These are phyloP conservation scores for Dermolepida albohirtum DNA, from an alignment of 2,888 invertebrate genomes.

Conservation along the genomic window DNA sequence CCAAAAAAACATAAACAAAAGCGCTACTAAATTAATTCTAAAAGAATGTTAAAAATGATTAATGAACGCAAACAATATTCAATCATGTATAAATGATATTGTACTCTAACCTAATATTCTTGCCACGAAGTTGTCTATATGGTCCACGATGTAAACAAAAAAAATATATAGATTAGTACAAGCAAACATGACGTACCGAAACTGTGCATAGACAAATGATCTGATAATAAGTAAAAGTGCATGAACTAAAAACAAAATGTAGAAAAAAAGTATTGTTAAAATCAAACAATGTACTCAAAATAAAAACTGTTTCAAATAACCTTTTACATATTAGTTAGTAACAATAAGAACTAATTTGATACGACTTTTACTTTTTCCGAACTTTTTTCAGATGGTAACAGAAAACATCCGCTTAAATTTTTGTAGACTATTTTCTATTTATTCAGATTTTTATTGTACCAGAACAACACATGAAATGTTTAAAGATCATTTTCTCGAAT, in stretches of 20 bases:
- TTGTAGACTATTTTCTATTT: no score
- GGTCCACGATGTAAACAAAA: conserved; percentile 66
- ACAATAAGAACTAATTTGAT: no score
- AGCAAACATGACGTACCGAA: conserved; percentile 41
- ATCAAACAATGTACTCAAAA: conserved; percentile 21
- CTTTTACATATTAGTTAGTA: conserved; percentile 24
- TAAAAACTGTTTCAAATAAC: conserved; percentile 10
- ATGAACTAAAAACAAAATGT: conserved; percentile 45
- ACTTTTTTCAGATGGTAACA: no score
- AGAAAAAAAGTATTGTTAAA: conserved; percentile 32
- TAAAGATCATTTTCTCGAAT: no score
- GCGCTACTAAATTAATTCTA: neutral
- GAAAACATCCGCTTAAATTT: no score
- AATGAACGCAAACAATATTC: conserved; percentile 34
- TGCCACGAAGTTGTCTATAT: conserved; percentile 82
- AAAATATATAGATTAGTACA: conserved; percentile 51
- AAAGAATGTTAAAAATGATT: conserved; percentile 26
- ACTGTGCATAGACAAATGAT: conserved; percentile 47
- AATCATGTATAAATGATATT: conserved; percentile 34
- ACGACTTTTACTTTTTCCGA: no score
- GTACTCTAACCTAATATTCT: conserved; percentile 78
- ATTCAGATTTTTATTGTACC: no score
- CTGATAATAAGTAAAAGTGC: conserved; percentile 47
- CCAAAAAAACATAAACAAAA: no score
- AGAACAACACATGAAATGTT: no score